Evolutionary conservation across 2,888 invertebrate species (phyloP).

Genomic region (Apamea epomidion): DNA sequence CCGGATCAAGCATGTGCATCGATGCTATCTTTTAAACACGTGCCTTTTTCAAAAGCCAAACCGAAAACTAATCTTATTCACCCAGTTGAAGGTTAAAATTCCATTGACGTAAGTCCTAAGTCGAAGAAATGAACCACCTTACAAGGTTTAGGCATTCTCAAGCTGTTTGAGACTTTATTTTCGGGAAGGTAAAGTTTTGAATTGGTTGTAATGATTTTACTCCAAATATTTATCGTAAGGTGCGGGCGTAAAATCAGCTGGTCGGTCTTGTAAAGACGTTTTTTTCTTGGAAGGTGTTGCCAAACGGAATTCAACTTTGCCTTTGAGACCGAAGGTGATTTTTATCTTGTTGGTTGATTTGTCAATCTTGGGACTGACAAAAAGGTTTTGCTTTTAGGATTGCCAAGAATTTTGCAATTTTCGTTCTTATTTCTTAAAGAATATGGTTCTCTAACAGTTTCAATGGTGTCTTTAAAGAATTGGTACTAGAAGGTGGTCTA

Average conservation of each 20-base stretch:
- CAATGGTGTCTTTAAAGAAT: neutral
- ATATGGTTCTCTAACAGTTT: constrained; percentile 19
- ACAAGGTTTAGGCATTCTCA: constrained; percentile 40
- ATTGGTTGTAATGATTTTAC: constrained; percentile 60
- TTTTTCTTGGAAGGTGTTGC: constrained; percentile 28
- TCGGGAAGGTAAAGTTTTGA: neutral
- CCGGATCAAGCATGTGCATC: constrained; percentile 87
- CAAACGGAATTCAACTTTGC: constrained; percentile 25
- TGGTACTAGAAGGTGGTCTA: constrained; percentile 49
- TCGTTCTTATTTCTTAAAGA: constrained; percentile 13
- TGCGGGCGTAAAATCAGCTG: constrained; percentile 86
- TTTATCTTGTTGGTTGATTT: neutral
- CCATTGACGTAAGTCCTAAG: constrained; percentile 13
- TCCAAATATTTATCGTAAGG: constrained; percentile 78
- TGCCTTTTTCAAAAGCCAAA: constrained; percentile 67
- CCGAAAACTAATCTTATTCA: constrained; percentile 60
- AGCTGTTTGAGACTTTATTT: constrained; percentile 47
- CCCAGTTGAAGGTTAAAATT: neutral
- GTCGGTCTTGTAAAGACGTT: constrained; percentile 64
- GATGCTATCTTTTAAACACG: constrained; percentile 84
- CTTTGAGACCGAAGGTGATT: neutral
- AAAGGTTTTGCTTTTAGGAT: constrained; percentile 6
- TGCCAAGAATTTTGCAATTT: constrained; percentile 4
- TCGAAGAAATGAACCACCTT: constrained; percentile 64
- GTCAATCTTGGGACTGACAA: constrained; percentile 26